Percentiles rank a stretch among this genome's conserved stretches.
phyloP scores from a whole-genome alignment of 2,113 vertebrate species.

The Macquaria australasica region DNA sequence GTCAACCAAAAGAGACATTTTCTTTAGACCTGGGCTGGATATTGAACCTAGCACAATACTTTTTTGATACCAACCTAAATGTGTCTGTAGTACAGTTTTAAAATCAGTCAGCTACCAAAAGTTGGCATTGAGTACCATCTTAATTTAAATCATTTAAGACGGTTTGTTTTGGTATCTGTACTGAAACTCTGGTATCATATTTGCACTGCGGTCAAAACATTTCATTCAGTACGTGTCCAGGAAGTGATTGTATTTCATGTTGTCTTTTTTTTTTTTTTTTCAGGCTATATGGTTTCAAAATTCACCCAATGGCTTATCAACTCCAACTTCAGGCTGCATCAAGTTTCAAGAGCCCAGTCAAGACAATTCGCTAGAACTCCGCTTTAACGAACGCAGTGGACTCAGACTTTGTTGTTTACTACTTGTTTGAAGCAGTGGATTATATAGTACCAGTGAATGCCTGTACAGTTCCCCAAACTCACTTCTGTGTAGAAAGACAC shows the following conservation, averaged over 20 bases:
- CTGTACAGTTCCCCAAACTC: slow-evolving; percentile 48
- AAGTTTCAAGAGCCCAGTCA: slow-evolving; percentile 95
- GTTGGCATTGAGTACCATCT: too few species aligned
- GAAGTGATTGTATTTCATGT: not conserved
- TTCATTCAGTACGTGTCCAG: not conserved
- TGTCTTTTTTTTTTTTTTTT: slow-evolving; percentile 6
- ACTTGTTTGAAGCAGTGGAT: slow-evolving; percentile 48
- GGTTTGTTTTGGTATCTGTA: not conserved
- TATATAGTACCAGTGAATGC: slow-evolving; percentile 52
- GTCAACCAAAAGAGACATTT: not conserved
- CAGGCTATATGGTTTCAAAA: slow-evolving; percentile 95
- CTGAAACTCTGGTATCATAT: not conserved
- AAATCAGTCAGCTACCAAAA: not conserved
- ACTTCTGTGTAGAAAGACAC: slow-evolving; percentile 36
- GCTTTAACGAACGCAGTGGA: slow-evolving; percentile 5
- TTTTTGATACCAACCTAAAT: not conserved
- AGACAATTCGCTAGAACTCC: slow-evolving; percentile 88
- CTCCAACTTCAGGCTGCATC: slow-evolving; percentile 94
- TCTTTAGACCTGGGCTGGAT: not conserved
- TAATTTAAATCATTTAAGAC: too few species aligned
- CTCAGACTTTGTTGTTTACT: slow-evolving; percentile 49
- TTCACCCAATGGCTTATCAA: slow-evolving; percentile 96
- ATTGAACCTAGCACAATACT: not conserved
- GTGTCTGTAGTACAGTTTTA: not conserved
- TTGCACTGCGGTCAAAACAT: not conserved